phyloP scores from a whole-genome alignment of 2,797 vertebrate species.

The Fundulus diaphanus region DNA sequence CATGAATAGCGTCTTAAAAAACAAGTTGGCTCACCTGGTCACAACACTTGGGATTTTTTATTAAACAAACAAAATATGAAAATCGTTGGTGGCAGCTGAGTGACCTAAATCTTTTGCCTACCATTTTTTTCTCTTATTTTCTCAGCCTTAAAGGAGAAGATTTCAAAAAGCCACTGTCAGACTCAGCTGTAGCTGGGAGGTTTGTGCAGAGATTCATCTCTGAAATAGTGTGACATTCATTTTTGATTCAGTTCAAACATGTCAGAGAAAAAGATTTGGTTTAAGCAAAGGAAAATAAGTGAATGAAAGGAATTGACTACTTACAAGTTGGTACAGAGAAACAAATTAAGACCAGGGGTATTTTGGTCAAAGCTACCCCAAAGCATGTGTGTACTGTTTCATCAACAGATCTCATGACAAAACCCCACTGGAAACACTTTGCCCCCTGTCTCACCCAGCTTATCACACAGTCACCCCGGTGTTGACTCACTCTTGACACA shows the following conservation, averaged over 20 bases:
- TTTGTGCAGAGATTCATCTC: conserved; percentile 5
- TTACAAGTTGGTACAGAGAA: conserved; percentile 1
- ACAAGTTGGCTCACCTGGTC: conserved; percentile 19
- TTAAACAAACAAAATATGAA: conserved; percentile 12
- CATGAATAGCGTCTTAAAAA: background rate
- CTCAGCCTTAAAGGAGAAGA: conserved; percentile 25
- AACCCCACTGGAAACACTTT: conserved; percentile 40
- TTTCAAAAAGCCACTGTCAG: conserved; percentile 39
- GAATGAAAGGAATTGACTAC: background rate
- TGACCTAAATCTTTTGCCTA: conserved; percentile 37
- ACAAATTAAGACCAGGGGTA: conserved; percentile 18
- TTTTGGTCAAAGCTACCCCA: conserved; percentile 24
- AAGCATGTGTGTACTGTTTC: conserved; percentile 35
- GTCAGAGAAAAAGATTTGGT: background rate
- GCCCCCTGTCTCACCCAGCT: conserved; percentile 34
- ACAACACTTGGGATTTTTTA: conserved; percentile 4
- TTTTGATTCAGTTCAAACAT: conserved; percentile 45
- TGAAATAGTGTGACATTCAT: conserved; percentile 32
- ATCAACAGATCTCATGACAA: conserved; percentile 54
- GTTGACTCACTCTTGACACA: conserved; percentile 51
- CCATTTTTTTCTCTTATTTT: conserved; percentile 40
- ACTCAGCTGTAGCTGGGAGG: conserved; percentile 22
- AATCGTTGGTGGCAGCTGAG: conserved; percentile 20
- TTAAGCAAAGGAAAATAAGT: background rate
- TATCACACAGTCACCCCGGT: conserved; percentile 29